These are phyloP conservation scores for Anisognathus igniventris DNA, from an alignment of 2,797 vertebrate species.

Conservation along the genomic window DNA sequence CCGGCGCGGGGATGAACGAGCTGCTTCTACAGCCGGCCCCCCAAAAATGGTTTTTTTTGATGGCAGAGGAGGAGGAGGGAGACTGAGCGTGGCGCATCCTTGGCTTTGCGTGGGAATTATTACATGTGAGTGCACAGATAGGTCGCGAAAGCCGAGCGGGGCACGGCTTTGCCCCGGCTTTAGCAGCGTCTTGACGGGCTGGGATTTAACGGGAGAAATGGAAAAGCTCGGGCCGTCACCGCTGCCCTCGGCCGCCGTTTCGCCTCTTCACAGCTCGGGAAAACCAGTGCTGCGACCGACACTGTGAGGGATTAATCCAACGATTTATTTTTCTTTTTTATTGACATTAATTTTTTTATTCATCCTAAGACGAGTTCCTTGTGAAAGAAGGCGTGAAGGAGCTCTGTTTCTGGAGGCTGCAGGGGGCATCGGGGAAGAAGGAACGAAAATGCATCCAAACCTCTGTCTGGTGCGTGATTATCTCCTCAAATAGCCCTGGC, in stretches of 20 bases:
- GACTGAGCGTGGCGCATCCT: background rate
- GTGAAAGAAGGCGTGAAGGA: background rate
- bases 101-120: slow-evolving; percentile 31
- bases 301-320: background rate
- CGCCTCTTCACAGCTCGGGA: background rate
- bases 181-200: background rate
- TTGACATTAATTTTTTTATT: background rate
- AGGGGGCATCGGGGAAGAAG: background rate
- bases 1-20: background rate
- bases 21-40: background rate
- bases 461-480: background rate
- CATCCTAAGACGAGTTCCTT: background rate
- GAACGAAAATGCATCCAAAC: background rate
- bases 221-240: background rate
- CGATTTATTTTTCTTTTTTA: background rate
- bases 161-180: background rate
- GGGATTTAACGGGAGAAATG: background rate
- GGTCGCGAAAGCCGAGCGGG: slow-evolving; percentile 49
- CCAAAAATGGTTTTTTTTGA: background rate
- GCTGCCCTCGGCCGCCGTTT: background rate
- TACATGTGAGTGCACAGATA: slow-evolving; percentile 70
- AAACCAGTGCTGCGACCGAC: fast-evolving
- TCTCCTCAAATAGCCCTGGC: background rate
- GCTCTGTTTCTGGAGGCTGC: background rate
- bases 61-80: background rate